Evolutionary conservation across 2,797 vertebrate species (phyloP), one percentile per base, ranked within the genome.

Genomic region (Cuniculus paca): DNA sequence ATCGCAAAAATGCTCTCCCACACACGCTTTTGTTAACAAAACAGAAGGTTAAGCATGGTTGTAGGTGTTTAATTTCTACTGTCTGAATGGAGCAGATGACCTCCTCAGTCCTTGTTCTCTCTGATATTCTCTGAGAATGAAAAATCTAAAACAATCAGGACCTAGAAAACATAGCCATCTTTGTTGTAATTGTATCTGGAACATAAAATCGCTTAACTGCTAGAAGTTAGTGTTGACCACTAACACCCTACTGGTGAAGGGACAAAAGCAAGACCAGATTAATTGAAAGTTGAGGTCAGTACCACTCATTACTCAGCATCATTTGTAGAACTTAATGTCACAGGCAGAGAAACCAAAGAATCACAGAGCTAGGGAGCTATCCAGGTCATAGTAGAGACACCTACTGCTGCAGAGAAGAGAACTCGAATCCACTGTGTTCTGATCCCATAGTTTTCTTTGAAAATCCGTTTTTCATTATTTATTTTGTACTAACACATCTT

Each of bases 11-110:
- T 54, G 70, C 72, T 95, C 39, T 93, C 34, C 74, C 28, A 54
- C 60, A 81, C 91, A 65, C 74, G 20, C 45, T 94, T 84, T 90
- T 88, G 52, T 94, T 91, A 54, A 90, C 39, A 83, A 90, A 82
- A 50, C 54, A 92, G 63, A 89, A 52, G 86, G 77, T 9, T 93
- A 28, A 84, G 24, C 22, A 79, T 72, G n/a, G n/a, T 52, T 60
- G 50, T 88, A 85, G 45, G 17, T 61, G 9, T 70, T 88, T 77
- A 72, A 74, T 92, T 94, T 28, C 16, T 50, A 31, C 81, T 91
- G 13, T 31, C 52, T 28, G 36, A 92, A 52, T 74, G 52, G 39
- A 54, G 17, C 77, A 70, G 17, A 45, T 61, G 24, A 90, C 5
- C 58, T 78, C 19, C 54, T n/a, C 70, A 16, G 36, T 85, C 16